Conservation (phyloP, 2,113 vertebrate species). For the Colius striatus region DNA sequence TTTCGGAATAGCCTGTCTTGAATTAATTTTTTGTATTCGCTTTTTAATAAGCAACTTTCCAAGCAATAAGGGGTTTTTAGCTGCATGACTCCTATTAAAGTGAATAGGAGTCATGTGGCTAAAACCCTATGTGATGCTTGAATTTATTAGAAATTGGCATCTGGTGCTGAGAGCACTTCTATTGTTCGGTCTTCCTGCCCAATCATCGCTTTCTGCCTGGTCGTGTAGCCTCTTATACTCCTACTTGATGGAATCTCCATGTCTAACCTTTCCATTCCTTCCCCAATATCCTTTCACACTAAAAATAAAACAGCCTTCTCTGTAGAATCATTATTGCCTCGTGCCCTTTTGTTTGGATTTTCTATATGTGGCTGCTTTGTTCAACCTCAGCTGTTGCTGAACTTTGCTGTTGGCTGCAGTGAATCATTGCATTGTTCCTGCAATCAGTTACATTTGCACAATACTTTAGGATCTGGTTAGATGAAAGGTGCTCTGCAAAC, state of each 20-base stretch:
- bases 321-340: constrained; percentile 20
- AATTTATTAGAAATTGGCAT: constrained; percentile 66
- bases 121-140: constrained; percentile 41
- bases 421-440: constrained; percentile 5
- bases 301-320: constrained; percentile 19
- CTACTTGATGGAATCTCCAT: constrained; percentile 15
- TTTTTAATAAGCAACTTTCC: constrained; percentile 69
- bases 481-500: constrained; percentile 3
- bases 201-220: not conserved
- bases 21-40: constrained; percentile 39
- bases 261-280: constrained; percentile 29
- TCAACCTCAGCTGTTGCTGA: constrained; percentile 14
- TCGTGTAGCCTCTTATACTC: not conserved
- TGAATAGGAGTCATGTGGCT: constrained; percentile 62
- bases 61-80: constrained; percentile 51
- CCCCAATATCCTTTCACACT: not conserved
- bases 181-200: constrained; percentile 52
- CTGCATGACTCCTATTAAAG: constrained; percentile 64
- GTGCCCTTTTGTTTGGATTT: constrained; percentile 39
- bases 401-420: constrained; percentile 20
- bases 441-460: not conserved
- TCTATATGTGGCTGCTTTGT: not conserved
- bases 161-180: constrained; percentile 44
- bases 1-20: constrained; percentile 18
- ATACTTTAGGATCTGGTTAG: not conserved